A percentile compares a stretch with the other conserved stretches of the same genome.
phyloP scores from a whole-genome alignment of 2,888 invertebrate species.

The Schizaphis graminum region DNA sequence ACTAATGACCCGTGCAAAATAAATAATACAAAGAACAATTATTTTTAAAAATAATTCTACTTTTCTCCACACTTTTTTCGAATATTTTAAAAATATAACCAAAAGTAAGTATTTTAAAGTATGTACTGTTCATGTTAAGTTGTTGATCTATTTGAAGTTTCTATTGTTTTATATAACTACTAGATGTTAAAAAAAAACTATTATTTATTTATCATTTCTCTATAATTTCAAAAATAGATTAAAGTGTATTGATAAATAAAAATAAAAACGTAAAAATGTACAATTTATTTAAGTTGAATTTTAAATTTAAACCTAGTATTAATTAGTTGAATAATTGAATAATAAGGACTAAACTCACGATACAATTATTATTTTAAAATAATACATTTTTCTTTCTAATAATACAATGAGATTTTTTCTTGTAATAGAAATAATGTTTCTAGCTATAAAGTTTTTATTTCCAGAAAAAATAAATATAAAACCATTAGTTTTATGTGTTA shows the following conservation, averaged over 20 bases:
- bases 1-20: not conserved
- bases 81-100: not conserved
- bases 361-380: not conserved
- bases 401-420: not conserved
- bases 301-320: not conserved
- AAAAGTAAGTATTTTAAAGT: not conserved
- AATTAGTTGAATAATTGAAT: not conserved
- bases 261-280: not conserved
- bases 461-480: not conserved
- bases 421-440: not conserved
- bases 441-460: not conserved
- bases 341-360: not conserved
- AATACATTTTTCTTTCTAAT: not conserved
- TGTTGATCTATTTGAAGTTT: not conserved
- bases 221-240: not conserved
- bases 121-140: not conserved
- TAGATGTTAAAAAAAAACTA: not conserved
- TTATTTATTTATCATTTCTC: too few species aligned
- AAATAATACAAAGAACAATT: not conserved
- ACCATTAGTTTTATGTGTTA: not conserved
- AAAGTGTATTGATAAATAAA: not conserved
- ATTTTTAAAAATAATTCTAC: not conserved
- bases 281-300: not conserved
- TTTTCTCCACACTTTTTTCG: not conserved
- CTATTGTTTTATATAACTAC: not conserved